Conservation (phyloP, 1,140 invertebrate species). For the Solenopsis fugax region DNA sequence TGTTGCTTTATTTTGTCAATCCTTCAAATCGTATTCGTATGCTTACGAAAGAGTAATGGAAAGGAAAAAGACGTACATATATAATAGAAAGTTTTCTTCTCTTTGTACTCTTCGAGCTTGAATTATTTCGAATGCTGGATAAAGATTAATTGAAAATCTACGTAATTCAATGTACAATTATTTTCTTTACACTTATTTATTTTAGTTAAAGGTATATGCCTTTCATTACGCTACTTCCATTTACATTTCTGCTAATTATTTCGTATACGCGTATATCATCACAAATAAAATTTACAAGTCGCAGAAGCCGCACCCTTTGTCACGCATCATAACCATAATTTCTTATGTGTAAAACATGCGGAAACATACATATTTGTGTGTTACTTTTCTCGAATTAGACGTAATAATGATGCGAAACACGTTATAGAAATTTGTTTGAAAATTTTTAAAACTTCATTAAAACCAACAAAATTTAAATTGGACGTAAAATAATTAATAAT, state of each 20-base stretch:
- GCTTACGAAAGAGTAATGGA: slow-evolving; percentile 15
- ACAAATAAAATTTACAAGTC: slow-evolving; percentile 67
- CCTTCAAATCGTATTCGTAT: slow-evolving; percentile 43
- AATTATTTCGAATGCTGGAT: neutral
- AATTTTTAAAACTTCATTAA: neutral
- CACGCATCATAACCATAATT: slow-evolving; percentile 54
- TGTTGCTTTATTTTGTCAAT: slow-evolving; percentile 24
- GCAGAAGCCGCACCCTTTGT: slow-evolving; percentile 35
- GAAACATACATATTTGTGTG: neutral
- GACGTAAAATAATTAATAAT: neutral
- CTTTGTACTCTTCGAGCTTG: neutral
- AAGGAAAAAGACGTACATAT: slow-evolving; percentile 14
- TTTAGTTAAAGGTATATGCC: neutral
- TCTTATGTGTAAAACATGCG: slow-evolving; percentile 8
- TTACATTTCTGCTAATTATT: slow-evolving; percentile 37
- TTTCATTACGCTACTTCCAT: neutral
- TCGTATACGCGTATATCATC: slow-evolving; percentile 48
- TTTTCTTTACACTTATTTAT: slow-evolving; percentile 1
- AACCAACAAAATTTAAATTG: neutral
- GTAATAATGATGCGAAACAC: neutral
- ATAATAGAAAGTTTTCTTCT: slow-evolving; percentile 1
- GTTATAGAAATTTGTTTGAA: neutral
- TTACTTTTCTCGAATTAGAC: neutral
- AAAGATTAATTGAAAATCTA: slow-evolving; percentile 8
- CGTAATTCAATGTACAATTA: neutral